phyloP scores from a whole-genome alignment of 1,140 invertebrate species.

The Marisa cornuarietis region DNA sequence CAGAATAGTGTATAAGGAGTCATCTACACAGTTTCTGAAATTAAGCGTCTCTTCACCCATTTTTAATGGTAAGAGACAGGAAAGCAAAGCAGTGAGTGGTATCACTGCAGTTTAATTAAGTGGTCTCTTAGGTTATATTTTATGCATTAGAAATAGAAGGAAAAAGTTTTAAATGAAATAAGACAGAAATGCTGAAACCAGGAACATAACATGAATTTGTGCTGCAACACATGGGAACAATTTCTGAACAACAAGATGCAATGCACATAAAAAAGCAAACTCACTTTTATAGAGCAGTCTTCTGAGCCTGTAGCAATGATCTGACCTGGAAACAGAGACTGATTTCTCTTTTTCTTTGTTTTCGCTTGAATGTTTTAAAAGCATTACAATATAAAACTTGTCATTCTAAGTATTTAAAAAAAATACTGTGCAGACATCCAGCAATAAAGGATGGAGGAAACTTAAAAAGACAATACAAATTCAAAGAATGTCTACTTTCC shows the following conservation, averaged over 20 bases:
- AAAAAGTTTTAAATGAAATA: not conserved
- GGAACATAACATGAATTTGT: not conserved
- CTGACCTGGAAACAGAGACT: slow-evolving; percentile 71
- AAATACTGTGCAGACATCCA: too few species aligned
- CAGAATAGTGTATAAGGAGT: too few species aligned
- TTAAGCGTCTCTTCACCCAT: too few species aligned
- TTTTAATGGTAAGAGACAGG: not conserved
- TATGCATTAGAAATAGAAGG: too few species aligned
- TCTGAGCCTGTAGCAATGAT: slow-evolving; percentile 97
- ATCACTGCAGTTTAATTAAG: not conserved
- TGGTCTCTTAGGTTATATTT: too few species aligned
- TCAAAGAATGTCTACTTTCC: too few species aligned
- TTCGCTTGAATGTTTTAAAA: too few species aligned
- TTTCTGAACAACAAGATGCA: slow-evolving; percentile 2
- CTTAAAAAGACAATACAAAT: too few species aligned
- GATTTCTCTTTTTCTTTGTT: not conserved
- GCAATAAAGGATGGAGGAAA: too few species aligned
- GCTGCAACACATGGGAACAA: not conserved
- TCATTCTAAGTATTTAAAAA: too few species aligned
- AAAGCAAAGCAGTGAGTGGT: not conserved
- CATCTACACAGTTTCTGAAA: too few species aligned
- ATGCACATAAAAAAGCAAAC: not conserved
- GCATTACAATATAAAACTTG: too few species aligned
- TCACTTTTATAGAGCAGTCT: slow-evolving; percentile 95
- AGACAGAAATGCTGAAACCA: not conserved